Base-by-base conservation (phyloP, 2,113 vertebrate species). In the Chionodraco myersi region DNA sequence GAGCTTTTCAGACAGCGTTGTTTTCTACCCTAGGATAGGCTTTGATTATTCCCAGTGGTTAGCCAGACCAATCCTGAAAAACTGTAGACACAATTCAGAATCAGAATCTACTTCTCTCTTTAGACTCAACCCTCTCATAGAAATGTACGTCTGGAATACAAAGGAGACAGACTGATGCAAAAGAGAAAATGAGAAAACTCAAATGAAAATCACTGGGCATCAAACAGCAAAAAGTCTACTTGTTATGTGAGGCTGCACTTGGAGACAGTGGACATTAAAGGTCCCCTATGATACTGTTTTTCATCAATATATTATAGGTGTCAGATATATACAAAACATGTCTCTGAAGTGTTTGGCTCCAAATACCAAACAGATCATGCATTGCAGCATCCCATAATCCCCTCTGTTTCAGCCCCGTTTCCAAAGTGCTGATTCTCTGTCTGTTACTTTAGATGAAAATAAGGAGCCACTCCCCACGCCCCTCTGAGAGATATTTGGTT, bases 91-190 rank as follows among this genome's bases (percentile, higher is more conserved):
- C 21, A 16, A 9, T 63, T 23, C 13, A 36, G 9, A 61, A 65
- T 26, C 23, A 57, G 8, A 59, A 59, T 59, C 26, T 16, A 12
- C 56, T 23, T 58, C 3, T 44, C 48, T 10, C 21, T 12, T 59
- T 0, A 59, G 30, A 59, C 30, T 59, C 26, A 34, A 34, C 2
- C 51, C 30, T 9, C 34, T 59, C 30, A 34, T 14, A 59, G 57
- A 0, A 36, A 36, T 88, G 93, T 91, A 93, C 91, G 90, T 94
- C 92, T 87, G 91, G 91, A 90, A 94, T 92, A 41, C 6, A 41
- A 41, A 41, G 6, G 36, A 41, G 7, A 41, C 36, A 70, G 47
- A 49, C 4, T n/a, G 54, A 61, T 30, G 4, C 52, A 18, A 12
- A 30, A 15, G 8, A 0, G 2, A 41, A 62, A 0, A 57, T 64